Evolutionary conservation across 2,797 vertebrate genomes (phyloP).

Genomic region (Chiloscyllium punctatum): DNA sequence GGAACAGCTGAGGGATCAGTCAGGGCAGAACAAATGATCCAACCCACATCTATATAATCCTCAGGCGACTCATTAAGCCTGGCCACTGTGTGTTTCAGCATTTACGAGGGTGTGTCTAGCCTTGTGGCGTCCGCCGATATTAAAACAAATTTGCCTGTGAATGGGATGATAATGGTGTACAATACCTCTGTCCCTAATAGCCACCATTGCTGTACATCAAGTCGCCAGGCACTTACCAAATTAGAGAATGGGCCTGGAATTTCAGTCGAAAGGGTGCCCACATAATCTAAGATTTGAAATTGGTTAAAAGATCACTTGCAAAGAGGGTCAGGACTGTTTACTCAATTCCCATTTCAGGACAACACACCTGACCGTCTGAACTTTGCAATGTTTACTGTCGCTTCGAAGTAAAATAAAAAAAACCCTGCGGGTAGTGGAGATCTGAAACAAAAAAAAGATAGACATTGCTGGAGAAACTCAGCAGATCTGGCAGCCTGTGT

Average conservation of each 20-base stretch:
- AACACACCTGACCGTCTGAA: too few species aligned
- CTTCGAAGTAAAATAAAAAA: too few species aligned
- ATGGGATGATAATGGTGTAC: background rate
- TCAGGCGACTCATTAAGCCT: background rate
- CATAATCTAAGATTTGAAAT: background rate
- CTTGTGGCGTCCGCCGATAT: background rate
- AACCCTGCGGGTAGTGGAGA: too few species aligned
- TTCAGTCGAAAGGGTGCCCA: background rate
- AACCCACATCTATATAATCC: background rate
- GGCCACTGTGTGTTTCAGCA: background rate
- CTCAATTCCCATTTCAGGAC: background rate
- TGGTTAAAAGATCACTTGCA: background rate
- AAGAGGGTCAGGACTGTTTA: background rate
- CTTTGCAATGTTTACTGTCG: too few species aligned
- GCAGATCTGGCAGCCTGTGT: background rate
- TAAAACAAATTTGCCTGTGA: conserved; percentile 6
- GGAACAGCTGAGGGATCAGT: too few species aligned
- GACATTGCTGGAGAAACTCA: background rate
- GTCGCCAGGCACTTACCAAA: background rate
- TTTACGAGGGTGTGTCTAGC: background rate
- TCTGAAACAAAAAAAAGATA: background rate
- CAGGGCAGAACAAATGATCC: too few species aligned
- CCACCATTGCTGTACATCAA: background rate
- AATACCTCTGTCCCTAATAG: background rate
- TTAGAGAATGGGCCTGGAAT: background rate